Evolutionary conservation across 2,113 vertebrate genomes (phyloP).

Genomic region (Stegastes partitus): DNA sequence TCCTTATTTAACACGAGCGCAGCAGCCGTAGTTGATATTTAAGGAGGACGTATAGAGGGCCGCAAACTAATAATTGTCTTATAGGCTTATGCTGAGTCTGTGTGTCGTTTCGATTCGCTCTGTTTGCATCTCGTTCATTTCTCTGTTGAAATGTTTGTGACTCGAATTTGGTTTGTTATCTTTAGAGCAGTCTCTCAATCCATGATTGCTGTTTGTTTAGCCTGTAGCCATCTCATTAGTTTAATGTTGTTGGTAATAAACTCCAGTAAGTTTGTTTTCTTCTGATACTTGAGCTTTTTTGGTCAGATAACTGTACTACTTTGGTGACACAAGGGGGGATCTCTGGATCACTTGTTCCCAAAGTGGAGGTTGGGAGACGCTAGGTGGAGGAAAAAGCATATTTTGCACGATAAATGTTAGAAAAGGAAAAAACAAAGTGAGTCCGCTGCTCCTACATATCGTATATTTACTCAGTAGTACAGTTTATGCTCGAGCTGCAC

Average conservation of each 20-base stretch:
- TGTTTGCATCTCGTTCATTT: slow-evolving; percentile 22
- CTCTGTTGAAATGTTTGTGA: slow-evolving; percentile 22
- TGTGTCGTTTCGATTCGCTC: slow-evolving; percentile 5
- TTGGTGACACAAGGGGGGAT: background rate
- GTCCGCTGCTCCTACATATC: too few relatives aligned
- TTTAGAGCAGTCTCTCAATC: background rate
- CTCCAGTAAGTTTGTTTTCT: background rate
- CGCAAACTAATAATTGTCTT: slow-evolving; percentile 15
- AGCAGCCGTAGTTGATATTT: background rate
- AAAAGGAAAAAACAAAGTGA: too few relatives aligned
- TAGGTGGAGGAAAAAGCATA: too few relatives aligned
- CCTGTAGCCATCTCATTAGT: slow-evolving; percentile 40
- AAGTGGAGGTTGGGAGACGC: too few relatives aligned
- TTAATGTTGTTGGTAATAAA: slow-evolving; percentile 27
- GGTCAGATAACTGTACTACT: background rate
- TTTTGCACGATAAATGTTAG: too few relatives aligned
- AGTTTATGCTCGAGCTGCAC: too few relatives aligned
- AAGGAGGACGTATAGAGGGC: background rate
- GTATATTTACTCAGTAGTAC: too few relatives aligned
- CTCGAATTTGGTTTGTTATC: slow-evolving; percentile 22
- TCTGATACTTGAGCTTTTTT: background rate
- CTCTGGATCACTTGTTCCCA: too few relatives aligned
- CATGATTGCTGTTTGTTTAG: slow-evolving; percentile 21
- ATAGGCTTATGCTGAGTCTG: slow-evolving; percentile 4
- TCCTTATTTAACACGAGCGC: slow-evolving; percentile 1